Percentiles rank a stretch among this genome's conserved stretches.
These are phyloP conservation scores for Agapornis roseicollis DNA, from an alignment of 2,113 vertebrate genomes.

Conservation along the genomic window DNA sequence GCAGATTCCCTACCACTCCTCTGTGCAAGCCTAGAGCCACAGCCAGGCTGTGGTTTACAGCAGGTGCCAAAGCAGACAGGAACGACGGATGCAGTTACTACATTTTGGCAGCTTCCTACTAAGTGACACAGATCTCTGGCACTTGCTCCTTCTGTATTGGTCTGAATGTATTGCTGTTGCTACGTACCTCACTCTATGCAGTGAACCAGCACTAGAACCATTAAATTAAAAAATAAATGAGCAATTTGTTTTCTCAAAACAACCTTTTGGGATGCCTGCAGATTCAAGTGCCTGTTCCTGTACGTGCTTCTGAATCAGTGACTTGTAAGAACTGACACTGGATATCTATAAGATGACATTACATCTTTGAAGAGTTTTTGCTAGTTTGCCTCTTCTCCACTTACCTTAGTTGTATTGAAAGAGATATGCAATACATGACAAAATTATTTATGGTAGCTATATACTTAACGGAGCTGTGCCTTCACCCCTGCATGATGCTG, in stretches of 20 bases:
- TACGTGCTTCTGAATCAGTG: background rate
- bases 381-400: background rate
- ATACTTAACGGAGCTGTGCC: background rate
- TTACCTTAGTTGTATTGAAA: background rate
- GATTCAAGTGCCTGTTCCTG: background rate
- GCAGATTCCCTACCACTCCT: accelerated
- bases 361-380: background rate
- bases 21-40: background rate
- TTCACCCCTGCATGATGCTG: background rate
- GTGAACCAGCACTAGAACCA: background rate
- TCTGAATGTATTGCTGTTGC: background rate
- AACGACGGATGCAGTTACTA: no score
- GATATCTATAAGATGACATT: background rate
- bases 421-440: background rate
- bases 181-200: background rate
- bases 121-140: background rate
- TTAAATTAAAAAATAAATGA: background rate
- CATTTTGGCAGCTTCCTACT: background rate
- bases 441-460: accelerated
- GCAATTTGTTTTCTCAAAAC: background rate
- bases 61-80: background rate
- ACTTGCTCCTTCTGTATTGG: background rate
- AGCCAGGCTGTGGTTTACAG: background rate
- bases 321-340: accelerated
- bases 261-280: background rate